Base-by-base conservation (phyloP, 1,140 invertebrate species). In the Pseudoatta argentina region DNA sequence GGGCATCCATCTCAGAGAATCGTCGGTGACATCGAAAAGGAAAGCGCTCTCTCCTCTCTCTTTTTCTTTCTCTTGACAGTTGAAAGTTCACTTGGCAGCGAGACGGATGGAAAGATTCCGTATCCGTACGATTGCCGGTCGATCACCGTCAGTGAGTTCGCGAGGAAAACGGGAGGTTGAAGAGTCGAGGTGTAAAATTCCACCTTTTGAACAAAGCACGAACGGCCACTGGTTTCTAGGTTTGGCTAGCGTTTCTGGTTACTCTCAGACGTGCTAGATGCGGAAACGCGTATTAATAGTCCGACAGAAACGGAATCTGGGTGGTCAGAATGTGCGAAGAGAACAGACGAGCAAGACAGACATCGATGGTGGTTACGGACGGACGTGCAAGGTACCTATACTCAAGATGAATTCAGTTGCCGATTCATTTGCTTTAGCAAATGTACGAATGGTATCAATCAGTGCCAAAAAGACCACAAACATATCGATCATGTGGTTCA, bases 261-360 rank as follows among this genome's bases (percentile, higher is more conserved):
- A 12, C 78, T 75, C 72, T 21, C 79, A 86, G 87, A 89, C 86
- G 69, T 72, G 30, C 85, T 92, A 88, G 89, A 93, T 91, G 88
- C 93, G 92, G 92, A 93, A 93, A 91, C 86, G 91, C 59, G 92
- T 91, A 92, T 94, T 93, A 93, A 94, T 94, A 94, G 91, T 90
- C 21, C 76, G 79, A 61, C 73, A 89, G 85, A 88, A 81, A 87
- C 75, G 89, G 87, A 88, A 90, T 90, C 85, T 85, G 88, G 89
- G 87, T 85, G 85, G 79, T 75, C 69, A 91, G 69, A 81, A 75
- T 59, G 55, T 44, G 59, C 63, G 75, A 61, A 48, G 66, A 89
- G 73, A 86, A 85, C 64, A 51, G 34, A 27, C 44, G 39, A 63
- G 24, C 1, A 24, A 48, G 24, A 73, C 55, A 75, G 55, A 83